Conservation (phyloP, 2,888 invertebrate genomes). For the Himalopsyche anomala region DNA sequence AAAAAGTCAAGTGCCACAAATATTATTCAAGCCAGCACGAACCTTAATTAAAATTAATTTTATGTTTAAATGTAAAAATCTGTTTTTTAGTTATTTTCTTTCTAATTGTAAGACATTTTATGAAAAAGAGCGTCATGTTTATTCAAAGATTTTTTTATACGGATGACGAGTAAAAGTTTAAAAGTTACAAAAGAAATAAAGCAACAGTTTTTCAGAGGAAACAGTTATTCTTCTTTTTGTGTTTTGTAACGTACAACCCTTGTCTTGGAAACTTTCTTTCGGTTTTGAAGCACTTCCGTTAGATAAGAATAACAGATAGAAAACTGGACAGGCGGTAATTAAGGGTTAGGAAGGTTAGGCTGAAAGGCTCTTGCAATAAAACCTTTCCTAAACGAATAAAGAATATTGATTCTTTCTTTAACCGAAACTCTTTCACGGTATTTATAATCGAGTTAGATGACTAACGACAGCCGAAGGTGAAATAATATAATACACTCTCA, state of each 20-base stretch:
- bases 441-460: neutral
- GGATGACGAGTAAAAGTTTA: too few species aligned
- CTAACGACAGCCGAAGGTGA: too few species aligned
- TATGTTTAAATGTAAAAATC: too few species aligned
- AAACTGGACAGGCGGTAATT: slow-evolving; percentile 2
- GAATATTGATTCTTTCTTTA: neutral
- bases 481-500: too few species aligned
- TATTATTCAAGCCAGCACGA: too few species aligned
- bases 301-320: slow-evolving; percentile 34
- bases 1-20: too few species aligned
- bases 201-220: slow-evolving; percentile 10
- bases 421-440: neutral
- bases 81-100: too few species aligned
- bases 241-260: neutral
- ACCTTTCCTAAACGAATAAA: slow-evolving; percentile 26
- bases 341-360: neutral
- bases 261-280: neutral
- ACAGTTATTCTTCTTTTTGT: neutral
- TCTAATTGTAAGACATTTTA: too few species aligned
- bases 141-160: too few species aligned
- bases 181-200: slow-evolving; percentile 1
- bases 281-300: slow-evolving; percentile 9
- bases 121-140: too few species aligned
- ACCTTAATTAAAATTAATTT: too few species aligned
- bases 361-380: slow-evolving; percentile 14